Evolutionary conservation across 2,797 vertebrate species (phyloP), one percentile per base, ranked within the genome.

Genomic region (Tolypeutes matacus): DNA sequence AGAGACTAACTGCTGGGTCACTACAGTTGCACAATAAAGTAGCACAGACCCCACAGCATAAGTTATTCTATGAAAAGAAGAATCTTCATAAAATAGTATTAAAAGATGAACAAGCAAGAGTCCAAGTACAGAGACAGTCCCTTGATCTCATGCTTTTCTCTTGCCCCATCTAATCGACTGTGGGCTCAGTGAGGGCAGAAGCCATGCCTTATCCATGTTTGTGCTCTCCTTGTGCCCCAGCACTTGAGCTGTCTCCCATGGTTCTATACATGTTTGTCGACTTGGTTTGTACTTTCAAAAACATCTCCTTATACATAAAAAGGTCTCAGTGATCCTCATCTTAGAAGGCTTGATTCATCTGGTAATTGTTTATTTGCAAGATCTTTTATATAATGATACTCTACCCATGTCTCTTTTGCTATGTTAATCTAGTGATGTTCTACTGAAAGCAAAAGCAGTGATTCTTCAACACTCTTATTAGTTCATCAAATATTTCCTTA

Each of bases 301-400:
- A 62, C 64, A 77, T 75, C 34, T 60, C 29, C 49, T 73, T 81
- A 21, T 42, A 21, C 9, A 49, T 46, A 83, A 83, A 92, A 85
- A 42, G 39, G 46, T 5, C 78, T 77, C 36, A 7, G 9, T 29
- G 18, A 64, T 56, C 25, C n/a, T 36, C 49, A 7, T 72, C 58
- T 84, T 72, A 85, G 91, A 89, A 51, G 7, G 46, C 21, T 65
- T 36, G 36, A 69, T 36, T 90, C 17, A 73, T n/a, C 39, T 12
- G 6, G 14, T 65, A 90, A 88, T 69, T 93, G 49, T 72, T 92
- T 87, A 92, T 85, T 92, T 75, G 53, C 46, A 89, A 76, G 31
- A 90, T 0, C 60, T 17, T 87, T 85, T 75, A 39, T 69, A 23
- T 64, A 56, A 62, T 72, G 67, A 70, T 31, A 70, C 56, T 46